Evolutionary conservation across 1,140 invertebrate genomes (phyloP), one percentile per base, ranked within the genome.

Genomic region (Pseudomyrmex cubaensis): DNA sequence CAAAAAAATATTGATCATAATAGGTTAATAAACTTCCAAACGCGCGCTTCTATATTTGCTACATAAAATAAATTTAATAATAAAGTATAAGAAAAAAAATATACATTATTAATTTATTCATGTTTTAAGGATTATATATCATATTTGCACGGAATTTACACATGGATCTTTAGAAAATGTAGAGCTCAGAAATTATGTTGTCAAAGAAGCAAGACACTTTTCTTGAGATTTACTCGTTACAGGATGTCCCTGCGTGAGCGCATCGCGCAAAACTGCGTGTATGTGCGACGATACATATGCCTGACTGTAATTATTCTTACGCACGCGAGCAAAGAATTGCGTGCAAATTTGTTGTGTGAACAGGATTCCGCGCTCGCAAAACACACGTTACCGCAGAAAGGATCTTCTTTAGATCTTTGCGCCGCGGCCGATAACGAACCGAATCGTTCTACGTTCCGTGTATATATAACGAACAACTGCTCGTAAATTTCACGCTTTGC

Each of bases 331-430:
- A 56, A 67, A 48, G 64, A 70, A 82, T 84, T 84, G 83, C 83
- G 76, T 84, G 76, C 56, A 72, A 84, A 84, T 80, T 64, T 72
- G 76, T 84, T 80, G 83, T 82, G 83, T 63, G 76, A 80, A 80
- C 74, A 84, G 50, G 62, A 12, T 13, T n/a, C 46, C 44, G 82
- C 54, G 74, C 46, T 25, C 52, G 82, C 54, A 64, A 20, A 82
- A 63, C 48, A 75, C 22, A 61, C 70, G 25, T 82, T 82, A 75
- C 59, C 61, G 80, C 48, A 25, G 57, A 82, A 75, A 76, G 64
- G 59, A 48, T 75, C 15, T 82, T 15, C 22, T 66, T 35, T 64
- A 44, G 74, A 76, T 76, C 59, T 76, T n/a, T 66, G 54, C 25
- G 17, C n/a, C 54, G 35, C n/a, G 61, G 15, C 74, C 12, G 61